phyloP scores from a whole-genome alignment of 2,113 vertebrate genomes.

The Rhadina sibilatrix region DNA sequence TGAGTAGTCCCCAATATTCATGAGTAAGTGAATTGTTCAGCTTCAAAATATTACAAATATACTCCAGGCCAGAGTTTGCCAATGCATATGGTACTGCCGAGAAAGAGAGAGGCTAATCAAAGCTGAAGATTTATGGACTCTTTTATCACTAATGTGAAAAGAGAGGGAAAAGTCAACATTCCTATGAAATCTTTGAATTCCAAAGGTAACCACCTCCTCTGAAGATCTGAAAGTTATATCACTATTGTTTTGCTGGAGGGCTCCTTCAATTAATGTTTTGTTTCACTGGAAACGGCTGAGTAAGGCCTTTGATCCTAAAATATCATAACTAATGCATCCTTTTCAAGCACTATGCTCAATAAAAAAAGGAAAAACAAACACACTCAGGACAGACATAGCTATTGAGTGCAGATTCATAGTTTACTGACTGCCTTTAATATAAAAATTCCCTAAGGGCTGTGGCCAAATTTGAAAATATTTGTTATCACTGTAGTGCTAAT shows the following conservation, averaged over 20 bases:
- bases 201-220: not conserved
- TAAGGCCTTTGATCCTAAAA: not conserved
- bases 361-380: not conserved
- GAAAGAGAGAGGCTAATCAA: not conserved
- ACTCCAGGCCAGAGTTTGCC: not conserved
- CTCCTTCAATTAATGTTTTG: not conserved
- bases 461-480: not conserved
- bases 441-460: not conserved
- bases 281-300: not conserved
- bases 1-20: not conserved
- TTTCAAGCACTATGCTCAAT: not conserved
- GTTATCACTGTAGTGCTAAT: not conserved
- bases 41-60: not conserved
- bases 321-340: not conserved
- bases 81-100: not conserved
- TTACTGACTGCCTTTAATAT: not conserved
- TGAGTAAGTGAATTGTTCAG: not conserved
- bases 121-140: not conserved
- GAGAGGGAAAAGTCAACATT: not conserved
- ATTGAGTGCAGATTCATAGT: not conserved
- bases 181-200: not conserved
- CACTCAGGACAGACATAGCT: not conserved
- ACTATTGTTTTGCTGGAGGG: not conserved
- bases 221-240: not conserved
- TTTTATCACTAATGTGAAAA: not conserved